Evolutionary conservation across 2,888 invertebrate species (phyloP), one percentile per base, ranked within the genome.

Genomic region (Chaetogeoica ovagalla): DNA sequence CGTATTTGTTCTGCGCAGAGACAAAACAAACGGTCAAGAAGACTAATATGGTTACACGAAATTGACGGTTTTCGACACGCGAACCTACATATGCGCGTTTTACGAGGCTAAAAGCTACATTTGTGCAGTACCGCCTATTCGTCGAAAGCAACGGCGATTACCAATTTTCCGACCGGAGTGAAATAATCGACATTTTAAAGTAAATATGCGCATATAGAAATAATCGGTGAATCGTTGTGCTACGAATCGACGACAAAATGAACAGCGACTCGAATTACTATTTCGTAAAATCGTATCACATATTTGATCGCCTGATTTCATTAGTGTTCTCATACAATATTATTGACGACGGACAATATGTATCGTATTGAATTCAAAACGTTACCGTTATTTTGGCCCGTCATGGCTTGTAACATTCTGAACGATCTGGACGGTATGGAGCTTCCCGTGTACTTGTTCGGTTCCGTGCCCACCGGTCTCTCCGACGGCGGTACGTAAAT

Each of bases 381-480:
- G 5, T 79, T 71, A 79, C 79, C 79, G 43, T 79, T 79, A 23
- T 79, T 71, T 63, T 79, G 79, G 37, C 83, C 90, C 83, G 92
- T 93, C 92, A 93, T 92, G 73, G 92, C 91, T 87, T 94, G 93
- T 81, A 94, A 87, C 85, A 92, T 91, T 86, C 90, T 91, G 87
- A 94, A 94, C 62, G 93, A 92, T 86, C 92, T 89, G 83, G 93
- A 93, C 76, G 94, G 94, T 86, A 94, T 94, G 83, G 91, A 90
- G 85, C 92, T 91, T 79, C 94, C 94, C 84, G 90, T 91, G 85
- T 92, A 92, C 23, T 82, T 83, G 75, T 82, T 77, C 37, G 82
- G 81, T 66, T 83, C 83, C 52, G 63, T 60, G 39, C 72, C 81
- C 15, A 63, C 77, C 23, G 82, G 81, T 57, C 82, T 82, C 63